Evolutionary conservation across 1,140 invertebrate species (phyloP).

Genomic region (Papilio polyxenes): DNA sequence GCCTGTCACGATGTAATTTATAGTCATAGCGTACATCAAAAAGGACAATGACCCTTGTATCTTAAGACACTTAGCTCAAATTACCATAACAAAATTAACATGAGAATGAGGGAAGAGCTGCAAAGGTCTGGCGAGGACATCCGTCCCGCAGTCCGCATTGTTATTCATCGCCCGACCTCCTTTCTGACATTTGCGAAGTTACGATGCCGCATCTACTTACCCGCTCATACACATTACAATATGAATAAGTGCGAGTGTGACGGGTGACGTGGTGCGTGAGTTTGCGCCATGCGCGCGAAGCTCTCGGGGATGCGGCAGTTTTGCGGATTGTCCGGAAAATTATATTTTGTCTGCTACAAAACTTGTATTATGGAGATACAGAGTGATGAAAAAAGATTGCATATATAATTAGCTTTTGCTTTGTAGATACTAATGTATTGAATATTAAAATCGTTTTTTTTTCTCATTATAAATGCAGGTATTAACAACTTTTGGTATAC

Average conservation of each 20-base stretch:
- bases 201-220: conserved; percentile 72
- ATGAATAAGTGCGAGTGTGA: conserved; percentile 43
- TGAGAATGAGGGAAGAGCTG: conserved; percentile 28
- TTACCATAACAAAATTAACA: conserved; percentile 28
- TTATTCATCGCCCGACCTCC: conserved; percentile 77
- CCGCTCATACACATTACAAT: conserved; percentile 36
- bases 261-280: conserved; percentile 56
- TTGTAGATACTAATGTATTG: not conserved
- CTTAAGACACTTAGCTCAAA: conserved; percentile 17
- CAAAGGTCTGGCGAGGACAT: conserved; percentile 57
- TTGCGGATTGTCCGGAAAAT: conserved; percentile 31
- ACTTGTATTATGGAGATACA: not conserved
- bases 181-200: conserved; percentile 72
- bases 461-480: not conserved
- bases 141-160: conserved; percentile 77
- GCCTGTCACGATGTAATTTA: not conserved
- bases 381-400: not conserved
- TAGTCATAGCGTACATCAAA: not conserved
- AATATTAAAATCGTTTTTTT: not conserved
- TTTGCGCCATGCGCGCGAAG: conserved; percentile 63
- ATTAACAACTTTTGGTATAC: not conserved
- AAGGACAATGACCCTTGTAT: conserved; percentile 18
- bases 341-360: not conserved
- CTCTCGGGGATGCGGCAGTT: conserved; percentile 11
- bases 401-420: not conserved